phyloP scores from a whole-genome alignment of 2,888 invertebrate species.

The Trichogramma dendrolimi region DNA sequence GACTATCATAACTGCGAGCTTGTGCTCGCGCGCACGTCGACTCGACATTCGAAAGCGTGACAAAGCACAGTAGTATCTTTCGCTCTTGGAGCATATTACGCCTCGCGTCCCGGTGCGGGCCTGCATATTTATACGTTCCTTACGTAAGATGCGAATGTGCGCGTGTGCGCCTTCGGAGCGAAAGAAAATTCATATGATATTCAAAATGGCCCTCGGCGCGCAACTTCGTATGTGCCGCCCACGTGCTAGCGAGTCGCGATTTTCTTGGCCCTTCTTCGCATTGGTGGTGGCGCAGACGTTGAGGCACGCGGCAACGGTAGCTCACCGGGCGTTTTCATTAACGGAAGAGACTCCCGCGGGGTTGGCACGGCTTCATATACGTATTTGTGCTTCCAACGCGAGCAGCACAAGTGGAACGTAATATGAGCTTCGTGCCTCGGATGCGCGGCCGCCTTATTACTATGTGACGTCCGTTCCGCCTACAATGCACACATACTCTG shows the following conservation, averaged over 20 bases:
- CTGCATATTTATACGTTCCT: conserved; percentile 1
- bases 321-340: conserved; percentile 51
- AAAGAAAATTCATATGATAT: conserved; percentile 44
- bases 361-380: conserved; percentile 24
- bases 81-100: too few relatives aligned
- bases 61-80: too few relatives aligned
- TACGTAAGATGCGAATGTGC: background rate
- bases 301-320: conserved; percentile 50
- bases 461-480: too few relatives aligned
- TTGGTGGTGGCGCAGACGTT: conserved; percentile 38
- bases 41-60: too few relatives aligned
- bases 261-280: conserved; percentile 20
- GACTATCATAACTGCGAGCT: too few relatives aligned
- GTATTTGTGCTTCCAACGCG: background rate
- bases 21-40: too few relatives aligned
- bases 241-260: conserved; percentile 5
- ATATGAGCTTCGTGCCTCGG: too few relatives aligned
- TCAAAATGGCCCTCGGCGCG: conserved; percentile 26
- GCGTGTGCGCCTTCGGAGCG: conserved; percentile 26
- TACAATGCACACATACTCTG: too few relatives aligned
- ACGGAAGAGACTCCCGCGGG: conserved; percentile 49
- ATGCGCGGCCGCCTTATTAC: too few relatives aligned
- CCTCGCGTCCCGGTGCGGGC: too few relatives aligned
- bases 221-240: conserved; percentile 10
- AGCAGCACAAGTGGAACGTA: too few relatives aligned